These are phyloP conservation scores for Sthenelais limicola DNA, from an alignment of 2,888 invertebrate species.

Conservation along the genomic window DNA sequence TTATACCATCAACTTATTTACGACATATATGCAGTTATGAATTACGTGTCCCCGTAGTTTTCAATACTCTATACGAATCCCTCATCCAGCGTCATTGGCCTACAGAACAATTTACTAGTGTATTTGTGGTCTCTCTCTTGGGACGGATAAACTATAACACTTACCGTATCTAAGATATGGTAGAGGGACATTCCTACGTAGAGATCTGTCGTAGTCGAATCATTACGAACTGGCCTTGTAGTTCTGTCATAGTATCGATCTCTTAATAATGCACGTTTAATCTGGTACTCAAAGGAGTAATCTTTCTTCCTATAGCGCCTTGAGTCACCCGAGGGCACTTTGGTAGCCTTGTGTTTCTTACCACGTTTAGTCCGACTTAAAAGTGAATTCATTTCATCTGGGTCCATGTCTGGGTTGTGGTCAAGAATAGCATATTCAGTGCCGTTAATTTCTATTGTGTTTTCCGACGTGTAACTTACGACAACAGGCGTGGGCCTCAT, in stretches of 20 bases:
- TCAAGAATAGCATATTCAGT: conserved; percentile 19
- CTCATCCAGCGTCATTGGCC: too few species aligned
- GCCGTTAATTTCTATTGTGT: conserved; percentile 25
- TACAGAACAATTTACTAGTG: too few species aligned
- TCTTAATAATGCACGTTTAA: conserved; percentile 49
- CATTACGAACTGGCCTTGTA: conserved; percentile 56
- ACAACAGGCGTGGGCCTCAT: too few species aligned
- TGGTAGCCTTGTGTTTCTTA: conserved; percentile 12
- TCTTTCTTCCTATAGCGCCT: background rate
- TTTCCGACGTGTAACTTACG: too few species aligned
- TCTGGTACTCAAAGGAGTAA: conserved; percentile 53
- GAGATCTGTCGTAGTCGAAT: conserved; percentile 52
- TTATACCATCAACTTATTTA: too few species aligned
- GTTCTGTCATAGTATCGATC: conserved; percentile 55
- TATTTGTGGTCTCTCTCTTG: background rate
- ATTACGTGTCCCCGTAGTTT: too few species aligned
- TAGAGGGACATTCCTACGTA: conserved; percentile 58
- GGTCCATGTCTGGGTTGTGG: background rate
- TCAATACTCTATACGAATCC: too few species aligned
- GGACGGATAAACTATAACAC: background rate
- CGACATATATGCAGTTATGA: too few species aligned
- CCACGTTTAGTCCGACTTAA: conserved; percentile 14
- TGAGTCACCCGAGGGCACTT: background rate
- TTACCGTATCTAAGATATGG: conserved; percentile 60
- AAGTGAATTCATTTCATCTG: background rate